Base-by-base conservation (phyloP, 2,797 vertebrate species). In the Acanthopagrus latus region DNA sequence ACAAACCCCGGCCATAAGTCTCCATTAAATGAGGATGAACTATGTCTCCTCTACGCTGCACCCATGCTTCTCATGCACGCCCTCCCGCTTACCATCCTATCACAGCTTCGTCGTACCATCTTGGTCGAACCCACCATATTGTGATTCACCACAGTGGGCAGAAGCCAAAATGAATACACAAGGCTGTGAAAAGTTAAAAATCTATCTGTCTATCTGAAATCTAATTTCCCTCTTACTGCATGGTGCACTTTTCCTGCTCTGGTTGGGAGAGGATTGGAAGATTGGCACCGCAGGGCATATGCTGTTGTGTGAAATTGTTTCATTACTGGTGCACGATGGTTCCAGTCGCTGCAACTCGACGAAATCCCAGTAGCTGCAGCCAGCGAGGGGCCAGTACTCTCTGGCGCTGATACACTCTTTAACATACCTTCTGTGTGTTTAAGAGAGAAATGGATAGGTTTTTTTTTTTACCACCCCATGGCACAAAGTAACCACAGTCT, bases 221-320 rank as follows among this genome's bases (percentile, higher is more conserved):
- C 70, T 63, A 55, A 85, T 89, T 87, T 87, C 56, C 68, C 29
- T 77, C 57, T 80, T 71, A 88, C 64, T 33, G 59, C 52, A 74
- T 52, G 66, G 71, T 64, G 79, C 64, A 65, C 64, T 64, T 74
- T 75, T 69, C 51, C 64, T 2, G 23, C 73, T 71, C 7, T 25
- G 51, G 76, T 62, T 64, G 71, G 81, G 73, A 84, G 81, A 17
- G 69, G 57, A 68, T 44, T 64, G 63, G 0, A 14, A 88, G 89
- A 94, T 92, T 92, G 91, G 80, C 87, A 82, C 93, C 12, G 79
- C 68, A 71, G 91, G 94, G 92, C 91, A 82, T 88, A 81, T 67
- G 67, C 84, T 91, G 90, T 88, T 89, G 92, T 93, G 91, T 91
- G 87, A 94, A 94, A 93, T 94, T 90, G 85, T 89, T 93, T 90